These are phyloP conservation scores for Diplolepis rosae DNA, from an alignment of 2,888 invertebrate genomes.

Conservation along the genomic window DNA sequence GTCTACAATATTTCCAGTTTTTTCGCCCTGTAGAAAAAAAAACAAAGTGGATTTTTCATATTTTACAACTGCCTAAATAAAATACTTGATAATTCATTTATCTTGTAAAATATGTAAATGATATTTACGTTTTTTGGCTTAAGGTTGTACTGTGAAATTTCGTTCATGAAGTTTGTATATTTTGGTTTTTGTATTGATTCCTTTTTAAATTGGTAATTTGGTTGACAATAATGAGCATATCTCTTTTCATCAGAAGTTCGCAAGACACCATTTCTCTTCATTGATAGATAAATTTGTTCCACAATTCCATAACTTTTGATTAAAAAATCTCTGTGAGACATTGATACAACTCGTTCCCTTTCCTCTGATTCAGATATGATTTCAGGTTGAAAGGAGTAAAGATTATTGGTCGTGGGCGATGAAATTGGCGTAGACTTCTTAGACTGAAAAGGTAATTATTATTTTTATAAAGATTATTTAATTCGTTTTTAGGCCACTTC, in stretches of 20 bases:
- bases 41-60: neutral
- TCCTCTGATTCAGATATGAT: conserved; percentile 83
- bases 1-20: neutral
- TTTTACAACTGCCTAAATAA: neutral
- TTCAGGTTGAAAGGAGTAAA: conserved; percentile 80
- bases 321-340: conserved; percentile 82
- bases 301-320: conserved; percentile 82
- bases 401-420: conserved; percentile 50
- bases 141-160: neutral
- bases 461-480: neutral
- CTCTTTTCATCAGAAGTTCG: conserved; percentile 80
- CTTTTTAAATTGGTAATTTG: neutral
- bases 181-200: neutral
- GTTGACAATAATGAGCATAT: conserved; percentile 78
- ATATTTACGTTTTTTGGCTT: neutral
- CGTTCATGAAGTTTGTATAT: neutral
- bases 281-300: conserved; percentile 80
- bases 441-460: conserved; percentile 31
- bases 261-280: conserved; percentile 81
- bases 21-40: conserved; percentile 8
- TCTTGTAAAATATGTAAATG: conserved; percentile 26
- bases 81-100: neutral
- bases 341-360: conserved; percentile 79
- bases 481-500: neutral
- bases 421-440: conserved; percentile 32